These are phyloP conservation scores for Drosophila sordidula DNA, from an alignment of 2,888 invertebrate species.

Conservation along the genomic window DNA sequence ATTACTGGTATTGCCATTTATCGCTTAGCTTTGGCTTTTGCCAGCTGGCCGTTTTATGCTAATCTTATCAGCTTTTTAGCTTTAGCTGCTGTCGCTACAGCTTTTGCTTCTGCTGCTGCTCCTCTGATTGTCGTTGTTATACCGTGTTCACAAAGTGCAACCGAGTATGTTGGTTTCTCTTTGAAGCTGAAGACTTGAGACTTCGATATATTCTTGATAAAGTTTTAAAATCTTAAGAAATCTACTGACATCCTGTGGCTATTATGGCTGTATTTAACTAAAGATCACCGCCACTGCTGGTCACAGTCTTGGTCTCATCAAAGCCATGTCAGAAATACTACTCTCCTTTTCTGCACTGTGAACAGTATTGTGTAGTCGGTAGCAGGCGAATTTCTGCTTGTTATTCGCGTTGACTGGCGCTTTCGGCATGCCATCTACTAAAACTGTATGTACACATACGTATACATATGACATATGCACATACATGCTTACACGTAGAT, in stretches of 20 bases:
- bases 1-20: slow-evolving; percentile 25
- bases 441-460: neutral
- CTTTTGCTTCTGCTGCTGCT: slow-evolving; percentile 5
- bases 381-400: neutral
- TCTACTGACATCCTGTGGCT: too few relatives aligned
- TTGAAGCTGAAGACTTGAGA: too few relatives aligned
- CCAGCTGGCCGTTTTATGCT: slow-evolving; percentile 27
- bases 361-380: neutral
- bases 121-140: slow-evolving; percentile 1
- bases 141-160: neutral
- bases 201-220: too few relatives aligned
- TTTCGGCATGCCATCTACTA: slow-evolving; percentile 2
- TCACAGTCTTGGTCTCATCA: too few relatives aligned
- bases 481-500: neutral
- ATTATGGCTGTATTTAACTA: too few relatives aligned
- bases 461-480: neutral
- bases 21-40: neutral
- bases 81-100: neutral
- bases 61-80: slow-evolving; percentile 43
- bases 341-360: neutral
- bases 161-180: too few relatives aligned
- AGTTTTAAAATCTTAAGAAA: too few relatives aligned
- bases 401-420: slow-evolving; percentile 4
- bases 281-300: too few relatives aligned
- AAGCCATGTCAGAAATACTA: too few relatives aligned